Evolutionary conservation across 2,888 invertebrate species (phyloP).

Genomic region (Philopedon plagiatum): DNA sequence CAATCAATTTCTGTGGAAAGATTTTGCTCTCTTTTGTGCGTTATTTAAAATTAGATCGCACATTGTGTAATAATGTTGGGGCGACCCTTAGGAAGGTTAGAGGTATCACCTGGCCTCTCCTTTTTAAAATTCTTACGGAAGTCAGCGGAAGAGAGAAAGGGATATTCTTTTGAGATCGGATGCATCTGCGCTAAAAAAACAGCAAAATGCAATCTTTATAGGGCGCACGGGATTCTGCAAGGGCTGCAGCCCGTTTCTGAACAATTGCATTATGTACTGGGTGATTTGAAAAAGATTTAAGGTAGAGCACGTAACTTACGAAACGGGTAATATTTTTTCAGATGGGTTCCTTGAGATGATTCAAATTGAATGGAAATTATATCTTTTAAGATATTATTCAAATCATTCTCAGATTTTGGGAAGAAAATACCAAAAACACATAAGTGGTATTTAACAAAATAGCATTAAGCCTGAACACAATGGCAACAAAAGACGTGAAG

Average conservation of each 20-base stretch:
- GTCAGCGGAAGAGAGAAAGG: conserved; percentile 37
- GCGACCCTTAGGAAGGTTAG: conserved; percentile 60
- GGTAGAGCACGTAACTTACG: not conserved
- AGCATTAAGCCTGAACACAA: too few relatives aligned
- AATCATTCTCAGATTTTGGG: too few relatives aligned
- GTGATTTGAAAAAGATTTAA: not conserved
- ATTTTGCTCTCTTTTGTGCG: conserved; percentile 63
- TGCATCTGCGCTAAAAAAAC: conserved; percentile 43
- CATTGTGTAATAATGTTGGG: conserved; percentile 59
- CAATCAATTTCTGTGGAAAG: conserved; percentile 60
- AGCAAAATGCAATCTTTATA: conserved; percentile 16
- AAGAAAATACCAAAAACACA: too few relatives aligned
- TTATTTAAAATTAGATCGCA: conserved; percentile 67
- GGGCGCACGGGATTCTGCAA: conserved; percentile 11
- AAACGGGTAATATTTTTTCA: too few relatives aligned
- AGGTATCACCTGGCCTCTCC: conserved; percentile 61
- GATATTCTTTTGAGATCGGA: conserved; percentile 40
- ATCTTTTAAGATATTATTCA: too few relatives aligned
- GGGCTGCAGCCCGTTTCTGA: not conserved
- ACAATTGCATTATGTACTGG: not conserved
- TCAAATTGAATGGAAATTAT: too few relatives aligned
- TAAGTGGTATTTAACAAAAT: too few relatives aligned
- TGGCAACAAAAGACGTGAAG: too few relatives aligned
- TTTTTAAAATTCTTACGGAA: conserved; percentile 46
- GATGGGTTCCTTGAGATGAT: too few relatives aligned